A percentile compares a stretch with the other conserved stretches of the same genome.
Evolutionary conservation across 1,140 invertebrate species (phyloP).

Genomic region (Drosophila burlai): DNA sequence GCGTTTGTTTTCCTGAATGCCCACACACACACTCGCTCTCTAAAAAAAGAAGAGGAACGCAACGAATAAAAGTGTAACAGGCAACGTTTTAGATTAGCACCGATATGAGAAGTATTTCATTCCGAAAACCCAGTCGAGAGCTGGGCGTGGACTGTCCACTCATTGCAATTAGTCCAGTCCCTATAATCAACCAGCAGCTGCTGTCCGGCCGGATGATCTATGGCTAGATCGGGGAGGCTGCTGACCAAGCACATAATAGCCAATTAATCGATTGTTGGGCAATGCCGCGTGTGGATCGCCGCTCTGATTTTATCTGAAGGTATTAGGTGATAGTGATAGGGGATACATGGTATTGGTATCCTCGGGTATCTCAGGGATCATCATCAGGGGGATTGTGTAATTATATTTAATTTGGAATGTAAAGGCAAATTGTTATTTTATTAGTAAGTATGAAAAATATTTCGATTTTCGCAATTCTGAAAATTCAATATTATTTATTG

Average conservation of each 20-base stretch:
- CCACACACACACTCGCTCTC: conserved; percentile 42
- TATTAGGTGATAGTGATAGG: background rate
- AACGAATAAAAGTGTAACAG: conserved; percentile 51
- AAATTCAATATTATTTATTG: background rate
- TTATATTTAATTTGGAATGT: background rate
- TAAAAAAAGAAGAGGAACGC: background rate
- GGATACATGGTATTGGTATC: no score
- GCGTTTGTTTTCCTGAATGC: conserved; percentile 71
- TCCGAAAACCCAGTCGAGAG: conserved; percentile 6
- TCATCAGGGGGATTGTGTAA: background rate
- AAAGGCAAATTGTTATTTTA: background rate
- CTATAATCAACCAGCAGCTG: conserved; percentile 52
- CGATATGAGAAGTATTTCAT: conserved; percentile 49
- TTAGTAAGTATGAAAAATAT: background rate
- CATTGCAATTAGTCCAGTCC: conserved; percentile 66
- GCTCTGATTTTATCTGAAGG: conserved; percentile 18
- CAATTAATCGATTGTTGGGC: conserved; percentile 50
- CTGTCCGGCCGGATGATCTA: conserved; percentile 39
- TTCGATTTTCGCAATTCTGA: background rate
- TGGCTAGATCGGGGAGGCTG: conserved; percentile 38
- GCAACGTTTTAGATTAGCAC: conserved; percentile 70
- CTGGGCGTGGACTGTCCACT: conserved; percentile 70
- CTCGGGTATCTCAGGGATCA: background rate
- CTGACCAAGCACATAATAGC: conserved; percentile 40
- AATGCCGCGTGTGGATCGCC: background rate